Percentiles rank a stretch among this genome's conserved stretches.
Conservation (phyloP, 2,113 vertebrate genomes). For the Chionomys nivalis region DNA sequence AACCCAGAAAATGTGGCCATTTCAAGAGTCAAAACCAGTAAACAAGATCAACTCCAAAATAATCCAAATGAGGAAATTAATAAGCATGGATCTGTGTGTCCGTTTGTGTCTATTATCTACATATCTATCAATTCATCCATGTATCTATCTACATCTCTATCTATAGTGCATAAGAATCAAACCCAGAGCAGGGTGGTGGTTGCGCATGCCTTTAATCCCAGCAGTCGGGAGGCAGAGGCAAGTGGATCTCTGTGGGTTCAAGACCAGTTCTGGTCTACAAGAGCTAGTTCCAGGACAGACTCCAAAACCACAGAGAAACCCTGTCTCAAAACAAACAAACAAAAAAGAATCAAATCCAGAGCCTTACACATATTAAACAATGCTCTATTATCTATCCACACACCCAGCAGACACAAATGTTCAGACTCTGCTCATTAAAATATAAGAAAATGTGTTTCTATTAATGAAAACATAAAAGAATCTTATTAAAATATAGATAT, state of each 20-base stretch:
- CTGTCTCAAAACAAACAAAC: no score
- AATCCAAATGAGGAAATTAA: neutral
- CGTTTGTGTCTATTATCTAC: neutral
- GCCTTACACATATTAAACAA: neutral
- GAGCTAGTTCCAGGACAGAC: no score
- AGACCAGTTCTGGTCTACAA: no score
- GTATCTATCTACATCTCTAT: neutral
- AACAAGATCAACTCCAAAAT: neutral
- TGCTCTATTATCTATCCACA: neutral
- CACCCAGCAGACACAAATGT: neutral
- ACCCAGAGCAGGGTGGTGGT: neutral
- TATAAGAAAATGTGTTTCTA: neutral
- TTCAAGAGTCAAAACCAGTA: conserved; percentile 26
- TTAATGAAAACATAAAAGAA: neutral
- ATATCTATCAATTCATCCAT: neutral
- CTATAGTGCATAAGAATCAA: neutral
- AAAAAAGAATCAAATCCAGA: neutral
- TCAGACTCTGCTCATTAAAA: neutral
- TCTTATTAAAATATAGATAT: neutral
- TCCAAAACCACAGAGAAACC: no score
- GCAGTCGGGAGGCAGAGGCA: no score
- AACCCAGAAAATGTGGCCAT: neutral
- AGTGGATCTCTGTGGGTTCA: no score
- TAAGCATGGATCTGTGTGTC: neutral
- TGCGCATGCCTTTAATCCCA: no score